Base-by-base conservation (phyloP, 1,140 invertebrate species). In the Drosophila obscura region DNA sequence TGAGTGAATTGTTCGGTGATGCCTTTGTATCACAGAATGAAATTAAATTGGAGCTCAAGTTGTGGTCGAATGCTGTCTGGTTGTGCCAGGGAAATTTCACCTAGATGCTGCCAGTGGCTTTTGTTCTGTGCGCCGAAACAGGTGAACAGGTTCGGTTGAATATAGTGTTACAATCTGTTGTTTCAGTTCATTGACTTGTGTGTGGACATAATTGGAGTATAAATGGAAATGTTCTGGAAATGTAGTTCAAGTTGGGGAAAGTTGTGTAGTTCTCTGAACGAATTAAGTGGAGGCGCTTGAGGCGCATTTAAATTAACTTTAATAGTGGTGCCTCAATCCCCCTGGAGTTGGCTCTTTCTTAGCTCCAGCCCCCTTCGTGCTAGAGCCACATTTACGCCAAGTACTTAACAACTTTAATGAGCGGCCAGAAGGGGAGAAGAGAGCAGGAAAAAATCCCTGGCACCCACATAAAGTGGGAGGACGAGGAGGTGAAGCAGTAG, bases 321-420 rank as follows among this genome's bases (percentile, higher is more conserved):
- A 87, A 75, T 78, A 39, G 76, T 35, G 57, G n/a, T 15, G 35
- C 50, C 22, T 13, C n/a, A 43, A 35, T 15, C 56, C 55, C 55
- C 35, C 44, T 48, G 49, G 44, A n/a, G 43, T 43, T 24, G 16
- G 16, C 19, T 15, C 39, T 31, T 31, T 2, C 31, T 31, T 31
- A 19, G 16, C 35, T 19, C 16, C 50, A 26, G 48, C 43, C 39
- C 46, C 52, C 59, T 60, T 53, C 50, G 39, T 69, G 83, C 35
- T 69, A 79, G 61, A 59, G 48, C 68, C 72, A 61, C 78, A 68
- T 75, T 85, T 85, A 85, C 78, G 82, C 74, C 74, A 75, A 88
- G 83, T 83, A 88, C 82, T 87, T 87, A 87, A 87, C 82, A 87
- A 88, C 83, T 87, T 87, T 87, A 87, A 88, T 87, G 83, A 87